Base-by-base conservation (phyloP, 2,888 invertebrate species). In the Coelinius sp. region DNA sequence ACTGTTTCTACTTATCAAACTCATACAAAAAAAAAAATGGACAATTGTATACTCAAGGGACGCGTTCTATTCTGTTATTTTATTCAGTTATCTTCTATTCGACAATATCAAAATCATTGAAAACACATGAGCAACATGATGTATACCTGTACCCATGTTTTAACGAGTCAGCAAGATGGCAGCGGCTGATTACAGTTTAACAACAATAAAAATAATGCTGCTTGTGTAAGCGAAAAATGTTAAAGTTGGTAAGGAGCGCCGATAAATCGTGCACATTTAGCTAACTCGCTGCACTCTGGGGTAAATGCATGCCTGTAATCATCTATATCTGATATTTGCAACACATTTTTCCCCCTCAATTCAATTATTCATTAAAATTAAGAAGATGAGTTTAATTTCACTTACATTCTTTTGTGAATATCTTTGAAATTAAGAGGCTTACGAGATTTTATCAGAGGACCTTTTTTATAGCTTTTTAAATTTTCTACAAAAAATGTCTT, bases 131-230 rank as follows among this genome's bases (percentile, higher is more conserved):
- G 56, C 53, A 69, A 24, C 22, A 59, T 41, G 20, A 41, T 68
- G 25, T 24, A 59, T 22, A 41, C 38, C 25, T 35, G 38, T 52
- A 70, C 38, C 44, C 31, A 14, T 24, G 68, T 73, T 82, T 80
- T 79, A 80, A 85, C 84, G 88, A 88, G 88, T 87, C 88, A 88
- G 90, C 90, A 90, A 90, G 90, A 90, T 90, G 90, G 90, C 90
- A 88, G 90, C 89, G 90, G 89, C 88, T 83, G 74, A 67, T 74
- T 76, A 76, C 73, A 75, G 72, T 76, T 75, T 41, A 67, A 70
- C 70, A 44, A 73, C 73, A 71, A 68, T 71, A 68, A 68, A 70
- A 73, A 68, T 77, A 77, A 79, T 77, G 77, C 79, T 80, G 75
- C 80, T 78, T 80, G 78, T 79, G 76, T 77, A 79, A 77, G 76